Conservation (phyloP, 2,113 vertebrate genomes). For the Lepus americanus region DNA sequence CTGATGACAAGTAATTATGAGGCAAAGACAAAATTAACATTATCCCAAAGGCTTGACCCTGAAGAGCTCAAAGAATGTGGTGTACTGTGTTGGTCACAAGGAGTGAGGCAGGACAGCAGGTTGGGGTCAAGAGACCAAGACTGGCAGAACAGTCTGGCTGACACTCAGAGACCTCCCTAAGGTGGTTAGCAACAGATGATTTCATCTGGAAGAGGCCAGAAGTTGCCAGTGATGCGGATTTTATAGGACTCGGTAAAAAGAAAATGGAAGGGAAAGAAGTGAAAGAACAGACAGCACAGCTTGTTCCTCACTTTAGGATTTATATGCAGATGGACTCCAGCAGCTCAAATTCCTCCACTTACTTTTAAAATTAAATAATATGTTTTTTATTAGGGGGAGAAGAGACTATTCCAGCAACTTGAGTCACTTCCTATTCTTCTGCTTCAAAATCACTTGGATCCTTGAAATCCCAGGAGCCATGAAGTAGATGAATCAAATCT, state of each 20-base stretch:
- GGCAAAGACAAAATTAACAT: neutral
- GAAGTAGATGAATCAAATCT: neutral
- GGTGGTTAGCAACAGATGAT: neutral
- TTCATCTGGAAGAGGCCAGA: neutral
- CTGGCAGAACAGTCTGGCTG: neutral
- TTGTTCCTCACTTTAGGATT: neutral
- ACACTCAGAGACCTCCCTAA: neutral
- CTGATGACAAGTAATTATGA: neutral
- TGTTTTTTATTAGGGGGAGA: neutral
- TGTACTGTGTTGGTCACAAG: neutral
- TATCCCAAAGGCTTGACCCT: neutral
- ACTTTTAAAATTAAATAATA: neutral
- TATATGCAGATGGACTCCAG: neutral
- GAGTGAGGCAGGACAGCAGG: neutral
- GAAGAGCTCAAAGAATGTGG: neutral
- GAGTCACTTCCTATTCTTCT: neutral
- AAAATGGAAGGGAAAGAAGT: neutral
- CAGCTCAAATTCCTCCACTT: neutral
- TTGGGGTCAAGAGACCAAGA: neutral
- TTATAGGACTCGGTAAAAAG: neutral
- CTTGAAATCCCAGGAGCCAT: neutral
- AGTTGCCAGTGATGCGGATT: neutral
- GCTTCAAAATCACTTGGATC: neutral
- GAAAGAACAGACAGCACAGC: neutral
- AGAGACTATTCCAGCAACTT: neutral